Conservation (phyloP, 2,797 vertebrate species). For the Salarias fasciatus region DNA sequence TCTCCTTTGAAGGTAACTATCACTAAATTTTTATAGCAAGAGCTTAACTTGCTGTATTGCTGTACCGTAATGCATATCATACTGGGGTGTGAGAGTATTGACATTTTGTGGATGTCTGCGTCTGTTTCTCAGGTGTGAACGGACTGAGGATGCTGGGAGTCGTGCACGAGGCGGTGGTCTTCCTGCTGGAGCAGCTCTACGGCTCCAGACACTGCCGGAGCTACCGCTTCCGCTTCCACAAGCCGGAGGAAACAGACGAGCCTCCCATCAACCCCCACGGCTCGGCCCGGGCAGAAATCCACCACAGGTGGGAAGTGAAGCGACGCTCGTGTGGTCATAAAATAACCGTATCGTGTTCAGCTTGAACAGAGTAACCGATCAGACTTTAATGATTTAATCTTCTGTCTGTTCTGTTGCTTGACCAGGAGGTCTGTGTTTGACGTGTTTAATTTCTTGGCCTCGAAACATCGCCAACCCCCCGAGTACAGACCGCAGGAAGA, state of each 20-base stretch:
- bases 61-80: background rate
- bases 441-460: slow-evolving; percentile 99
- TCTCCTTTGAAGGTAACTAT: slow-evolving; percentile 94
- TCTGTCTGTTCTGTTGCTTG: slow-evolving; percentile 4
- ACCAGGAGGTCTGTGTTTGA: slow-evolving; percentile 95
- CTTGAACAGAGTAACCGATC: too few relatives aligned
- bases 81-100: background rate
- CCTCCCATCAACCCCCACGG: slow-evolving; percentile 96
- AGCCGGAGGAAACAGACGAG: slow-evolving; percentile 91
- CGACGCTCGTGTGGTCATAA: too few relatives aligned
- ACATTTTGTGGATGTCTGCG: background rate
- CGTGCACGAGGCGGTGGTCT: slow-evolving; percentile 95
- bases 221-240: slow-evolving; percentile 97
- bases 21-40: background rate
- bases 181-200: slow-evolving; percentile 95
- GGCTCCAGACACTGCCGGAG: slow-evolving; percentile 94
- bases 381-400: background rate
- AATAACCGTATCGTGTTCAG: too few relatives aligned
- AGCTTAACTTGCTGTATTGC: background rate
- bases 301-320: slow-evolving; percentile 91
- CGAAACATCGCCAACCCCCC: slow-evolving; percentile 96
- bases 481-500: slow-evolving; percentile 94
- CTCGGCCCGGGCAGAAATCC: slow-evolving; percentile 92
- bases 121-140: slow-evolving; percentile 87
- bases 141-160: slow-evolving; percentile 96